Evolutionary conservation across 2,113 vertebrate species (phyloP).

Genomic region (Myanophis thanlyinensis): DNA sequence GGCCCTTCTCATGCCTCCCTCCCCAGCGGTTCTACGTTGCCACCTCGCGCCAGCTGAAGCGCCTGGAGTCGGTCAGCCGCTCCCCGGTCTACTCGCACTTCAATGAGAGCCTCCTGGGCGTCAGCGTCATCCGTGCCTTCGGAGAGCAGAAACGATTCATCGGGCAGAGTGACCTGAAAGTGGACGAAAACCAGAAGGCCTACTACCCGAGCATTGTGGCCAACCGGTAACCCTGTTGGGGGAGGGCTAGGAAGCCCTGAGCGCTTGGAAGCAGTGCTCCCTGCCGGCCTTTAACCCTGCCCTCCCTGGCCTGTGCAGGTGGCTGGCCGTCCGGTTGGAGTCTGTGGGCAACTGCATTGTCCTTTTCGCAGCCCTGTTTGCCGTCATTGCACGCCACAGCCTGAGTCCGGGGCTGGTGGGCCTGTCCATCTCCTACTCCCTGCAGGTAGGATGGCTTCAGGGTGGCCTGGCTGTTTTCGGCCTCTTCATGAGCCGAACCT

Average conservation of each 20-base stretch:
- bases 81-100: slow-evolving; percentile 96
- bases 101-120: slow-evolving; percentile 90
- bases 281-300: not conserved
- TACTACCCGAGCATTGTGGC: slow-evolving; percentile 96
- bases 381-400: slow-evolving; percentile 81
- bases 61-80: slow-evolving; percentile 91
- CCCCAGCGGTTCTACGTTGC: slow-evolving; percentile 92
- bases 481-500: not conserved
- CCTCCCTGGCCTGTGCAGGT: slow-evolving; percentile 68
- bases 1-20: slow-evolving; percentile 70
- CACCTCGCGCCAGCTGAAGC: slow-evolving; percentile 91
- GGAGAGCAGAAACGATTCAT: slow-evolving; percentile 88
- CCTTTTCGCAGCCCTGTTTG: slow-evolving; percentile 85
- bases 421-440: slow-evolving; percentile 89
- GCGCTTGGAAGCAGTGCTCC: not conserved
- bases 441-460: slow-evolving; percentile 78
- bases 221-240: slow-evolving; percentile 80
- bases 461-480: not conserved
- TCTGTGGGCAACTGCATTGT: slow-evolving; percentile 93
- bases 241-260: not conserved
- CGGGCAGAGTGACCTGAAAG: slow-evolving; percentile 81
- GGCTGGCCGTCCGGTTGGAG: slow-evolving; percentile 91
- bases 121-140: slow-evolving; percentile 91
- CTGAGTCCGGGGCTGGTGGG: slow-evolving; percentile 90
- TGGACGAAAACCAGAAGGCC: slow-evolving; percentile 95